Percentiles rank a stretch among this genome's conserved stretches.
phyloP scores from a whole-genome alignment of 2,888 invertebrate genomes.

The Caenorhabditis sp. region DNA sequence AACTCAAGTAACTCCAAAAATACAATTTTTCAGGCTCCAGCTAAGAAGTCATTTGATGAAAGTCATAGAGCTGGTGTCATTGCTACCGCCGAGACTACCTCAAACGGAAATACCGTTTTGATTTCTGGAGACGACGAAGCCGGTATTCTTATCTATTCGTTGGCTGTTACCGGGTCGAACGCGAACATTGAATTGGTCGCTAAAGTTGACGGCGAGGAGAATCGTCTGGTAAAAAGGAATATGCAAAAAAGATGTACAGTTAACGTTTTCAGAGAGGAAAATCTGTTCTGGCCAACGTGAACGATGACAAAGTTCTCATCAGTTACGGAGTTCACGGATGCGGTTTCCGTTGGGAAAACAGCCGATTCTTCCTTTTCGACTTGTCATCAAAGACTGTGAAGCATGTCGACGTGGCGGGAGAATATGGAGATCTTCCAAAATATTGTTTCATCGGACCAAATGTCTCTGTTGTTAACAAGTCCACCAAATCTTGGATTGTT shows the following conservation, averaged over 20 bases:
- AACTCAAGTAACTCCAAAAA: too few species aligned
- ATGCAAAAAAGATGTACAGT: neutral
- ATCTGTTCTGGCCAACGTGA: constrained; percentile 49
- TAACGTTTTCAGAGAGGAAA: constrained; percentile 64
- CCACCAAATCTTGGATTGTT: constrained; percentile 42
- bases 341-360: constrained; percentile 71
- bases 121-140: constrained; percentile 23
- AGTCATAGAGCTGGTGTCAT: constrained; percentile 14
- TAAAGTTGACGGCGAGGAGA: constrained; percentile 1
- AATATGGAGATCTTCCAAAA: constrained; percentile 28
- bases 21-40: constrained; percentile 26
- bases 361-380: constrained; percentile 64
- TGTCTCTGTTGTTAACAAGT: constrained; percentile 32
- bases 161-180: constrained; percentile 3
- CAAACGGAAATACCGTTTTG: constrained; percentile 22
- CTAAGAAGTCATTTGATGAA: neutral
- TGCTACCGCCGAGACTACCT: constrained; percentile 5
- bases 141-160: constrained; percentile 6
- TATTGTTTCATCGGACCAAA: constrained; percentile 66
- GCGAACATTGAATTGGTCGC: constrained; percentile 1
- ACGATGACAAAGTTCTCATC: constrained; percentile 63
- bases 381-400: constrained; percentile 48
- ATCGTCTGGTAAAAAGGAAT: constrained; percentile 24
- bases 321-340: constrained; percentile 72
- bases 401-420: constrained; percentile 33